Conservation (phyloP, 2,113 vertebrate species). For the Cervus canadensis region DNA sequence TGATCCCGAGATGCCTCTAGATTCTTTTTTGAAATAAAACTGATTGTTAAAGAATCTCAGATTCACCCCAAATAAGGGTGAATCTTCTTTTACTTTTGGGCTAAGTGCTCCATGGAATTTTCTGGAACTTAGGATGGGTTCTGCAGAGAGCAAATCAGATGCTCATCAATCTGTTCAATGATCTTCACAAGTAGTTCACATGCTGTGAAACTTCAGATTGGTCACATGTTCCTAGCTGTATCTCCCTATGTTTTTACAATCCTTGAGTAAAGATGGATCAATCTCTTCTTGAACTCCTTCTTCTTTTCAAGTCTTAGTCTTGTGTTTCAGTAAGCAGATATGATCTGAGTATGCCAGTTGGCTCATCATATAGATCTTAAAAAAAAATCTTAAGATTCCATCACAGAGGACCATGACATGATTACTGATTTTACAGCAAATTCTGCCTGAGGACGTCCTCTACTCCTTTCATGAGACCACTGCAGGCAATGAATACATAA, state of each 20-base stretch:
- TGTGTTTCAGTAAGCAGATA: not conserved
- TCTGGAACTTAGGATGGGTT: not conserved
- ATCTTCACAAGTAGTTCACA: not conserved
- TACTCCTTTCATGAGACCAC: not conserved
- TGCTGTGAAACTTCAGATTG: not conserved
- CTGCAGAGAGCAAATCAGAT: not conserved
- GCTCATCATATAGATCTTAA: not conserved
- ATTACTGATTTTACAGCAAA: not conserved
- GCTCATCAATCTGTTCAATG: not conserved
- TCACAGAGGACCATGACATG: not conserved
- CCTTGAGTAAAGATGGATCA: not conserved
- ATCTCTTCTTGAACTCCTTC: not conserved
- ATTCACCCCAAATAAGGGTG: not conserved
- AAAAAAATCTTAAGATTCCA: not conserved
- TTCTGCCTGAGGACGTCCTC: not conserved
- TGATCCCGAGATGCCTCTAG: not conserved
- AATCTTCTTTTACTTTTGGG: not conserved
- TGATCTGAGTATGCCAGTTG: not conserved
- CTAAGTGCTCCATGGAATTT: not conserved
- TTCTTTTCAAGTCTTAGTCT: not conserved
- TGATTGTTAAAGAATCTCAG: not conserved
- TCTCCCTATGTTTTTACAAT: not conserved
- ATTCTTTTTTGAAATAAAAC: constrained; percentile 17
- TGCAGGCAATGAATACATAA: not conserved
- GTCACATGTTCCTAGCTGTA: not conserved